phyloP scores from a whole-genome alignment of 2,797 vertebrate species.

The Clarias fuscus region DNA sequence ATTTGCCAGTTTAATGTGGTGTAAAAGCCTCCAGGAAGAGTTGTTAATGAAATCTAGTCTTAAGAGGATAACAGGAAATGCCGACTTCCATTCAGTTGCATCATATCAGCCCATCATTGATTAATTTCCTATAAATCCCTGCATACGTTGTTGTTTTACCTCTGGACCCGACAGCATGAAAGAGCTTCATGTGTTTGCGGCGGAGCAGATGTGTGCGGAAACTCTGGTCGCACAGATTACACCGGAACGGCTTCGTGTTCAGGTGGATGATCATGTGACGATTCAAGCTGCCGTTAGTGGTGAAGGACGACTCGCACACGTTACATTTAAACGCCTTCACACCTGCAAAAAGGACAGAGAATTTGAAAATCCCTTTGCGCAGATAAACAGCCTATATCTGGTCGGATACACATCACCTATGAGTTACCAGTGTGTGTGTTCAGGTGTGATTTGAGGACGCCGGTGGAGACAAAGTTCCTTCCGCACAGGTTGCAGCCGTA shows the following conservation, averaged over 20 bases:
- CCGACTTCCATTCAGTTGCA: not conserved
- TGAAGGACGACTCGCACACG: constrained; percentile 89
- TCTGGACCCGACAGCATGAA: constrained; percentile 78
- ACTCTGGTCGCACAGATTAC: constrained; percentile 88
- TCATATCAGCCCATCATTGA: not conserved
- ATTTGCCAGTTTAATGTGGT: not conserved
- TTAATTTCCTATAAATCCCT: not conserved
- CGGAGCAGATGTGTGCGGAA: constrained; percentile 90
- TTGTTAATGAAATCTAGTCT: not conserved
- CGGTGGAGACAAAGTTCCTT: constrained; percentile 93
- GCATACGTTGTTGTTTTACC: constrained; percentile 57
- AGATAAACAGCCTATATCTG: not conserved
- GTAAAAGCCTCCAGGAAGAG: not conserved
- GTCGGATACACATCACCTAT: not conserved
- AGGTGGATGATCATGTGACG: constrained; percentile 93
- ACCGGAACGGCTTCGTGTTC: constrained; percentile 91
- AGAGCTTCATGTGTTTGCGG: constrained; percentile 93
- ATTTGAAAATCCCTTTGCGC: not conserved
- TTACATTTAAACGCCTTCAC: constrained; percentile 93
- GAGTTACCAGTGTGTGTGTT: constrained; percentile 93
- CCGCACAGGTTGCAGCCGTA: constrained; percentile 91
- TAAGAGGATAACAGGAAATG: not conserved
- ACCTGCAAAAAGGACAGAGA: constrained; percentile 68
- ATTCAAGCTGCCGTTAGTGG: constrained; percentile 97
- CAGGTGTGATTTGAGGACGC: constrained; percentile 95